Percentiles rank a stretch among this genome's conserved stretches.
Evolutionary conservation across 2,113 vertebrate species (phyloP).

Genomic region (Paramisgurnus dabryanus): DNA sequence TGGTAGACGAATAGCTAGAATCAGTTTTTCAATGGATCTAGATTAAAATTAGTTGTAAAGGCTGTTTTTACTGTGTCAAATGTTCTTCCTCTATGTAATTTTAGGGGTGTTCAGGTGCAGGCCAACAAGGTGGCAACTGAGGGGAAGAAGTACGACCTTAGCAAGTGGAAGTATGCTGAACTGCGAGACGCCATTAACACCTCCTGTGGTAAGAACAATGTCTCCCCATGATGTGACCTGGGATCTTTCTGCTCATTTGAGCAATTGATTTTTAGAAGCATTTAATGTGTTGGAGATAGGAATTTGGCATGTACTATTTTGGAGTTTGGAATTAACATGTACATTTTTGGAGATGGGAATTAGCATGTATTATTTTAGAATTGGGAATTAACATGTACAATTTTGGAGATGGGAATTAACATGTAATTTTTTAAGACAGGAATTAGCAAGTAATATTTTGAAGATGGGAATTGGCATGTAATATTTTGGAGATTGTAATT

Average conservation of each 20-base stretch:
- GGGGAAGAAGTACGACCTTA: slow-evolving; percentile 92
- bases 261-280: not conserved
- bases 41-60: not conserved
- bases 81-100: slow-evolving; percentile 11
- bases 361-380: not conserved
- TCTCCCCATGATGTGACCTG: not conserved
- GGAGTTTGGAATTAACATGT: too few species aligned
- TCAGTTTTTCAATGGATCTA: too few species aligned
- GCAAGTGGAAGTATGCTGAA: slow-evolving; percentile 99
- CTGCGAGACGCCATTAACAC: slow-evolving; percentile 98
- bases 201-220: slow-evolving; percentile 86
- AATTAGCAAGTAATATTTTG: not conserved
- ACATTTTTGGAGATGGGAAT: not conserved
- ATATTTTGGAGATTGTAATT: too few species aligned
- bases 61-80: not conserved
- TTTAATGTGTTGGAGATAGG: not conserved
- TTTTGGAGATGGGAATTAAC: not conserved
- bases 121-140: slow-evolving; percentile 92
- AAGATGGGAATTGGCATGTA: too few species aligned
- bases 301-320: not conserved
- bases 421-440: too few species aligned
- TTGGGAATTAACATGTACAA: too few species aligned
- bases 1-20: too few species aligned
- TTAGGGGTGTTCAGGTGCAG: slow-evolving; percentile 89
- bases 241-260: not conserved